phyloP scores from a whole-genome alignment of 2,888 invertebrate genomes.

The Melieria omissa region DNA sequence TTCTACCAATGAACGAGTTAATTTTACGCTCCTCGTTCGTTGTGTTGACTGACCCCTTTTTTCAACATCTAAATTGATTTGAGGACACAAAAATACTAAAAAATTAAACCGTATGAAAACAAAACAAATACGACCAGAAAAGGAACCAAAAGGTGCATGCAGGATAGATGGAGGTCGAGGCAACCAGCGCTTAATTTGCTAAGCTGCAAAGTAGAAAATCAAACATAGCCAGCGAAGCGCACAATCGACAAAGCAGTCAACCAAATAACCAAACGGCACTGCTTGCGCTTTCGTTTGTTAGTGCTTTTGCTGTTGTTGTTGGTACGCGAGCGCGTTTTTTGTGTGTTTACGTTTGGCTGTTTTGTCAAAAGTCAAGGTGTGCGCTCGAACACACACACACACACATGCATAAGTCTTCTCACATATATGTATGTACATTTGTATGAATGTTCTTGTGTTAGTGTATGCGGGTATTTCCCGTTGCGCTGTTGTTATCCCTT shows the following conservation, averaged over 20 bases:
- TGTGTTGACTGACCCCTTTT: background rate
- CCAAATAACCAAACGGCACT: background rate
- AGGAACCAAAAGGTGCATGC: slow-evolving; percentile 7
- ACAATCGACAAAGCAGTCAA: background rate
- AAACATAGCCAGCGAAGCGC: slow-evolving; percentile 54
- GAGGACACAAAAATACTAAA: background rate
- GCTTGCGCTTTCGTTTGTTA: too few relatives aligned
- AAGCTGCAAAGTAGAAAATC: slow-evolving; percentile 61
- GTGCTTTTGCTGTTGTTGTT: too few relatives aligned
- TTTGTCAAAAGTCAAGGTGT: background rate
- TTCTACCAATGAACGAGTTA: too few relatives aligned
- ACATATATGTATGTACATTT: too few relatives aligned
- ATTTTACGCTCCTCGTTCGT: too few relatives aligned
- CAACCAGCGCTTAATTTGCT: slow-evolving; percentile 58
- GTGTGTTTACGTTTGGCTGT: too few relatives aligned
- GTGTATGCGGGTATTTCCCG: background rate
- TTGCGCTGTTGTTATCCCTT: background rate
- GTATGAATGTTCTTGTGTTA: background rate
- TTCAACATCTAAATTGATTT: background rate
- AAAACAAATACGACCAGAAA: background rate
- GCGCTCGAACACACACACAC: background rate
- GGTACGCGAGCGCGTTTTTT: too few relatives aligned
- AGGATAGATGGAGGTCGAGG: too few relatives aligned
- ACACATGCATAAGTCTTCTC: too few relatives aligned
- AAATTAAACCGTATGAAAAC: background rate